Conservation (phyloP, 1,140 invertebrate species). For the Zaprionus ornatus region DNA sequence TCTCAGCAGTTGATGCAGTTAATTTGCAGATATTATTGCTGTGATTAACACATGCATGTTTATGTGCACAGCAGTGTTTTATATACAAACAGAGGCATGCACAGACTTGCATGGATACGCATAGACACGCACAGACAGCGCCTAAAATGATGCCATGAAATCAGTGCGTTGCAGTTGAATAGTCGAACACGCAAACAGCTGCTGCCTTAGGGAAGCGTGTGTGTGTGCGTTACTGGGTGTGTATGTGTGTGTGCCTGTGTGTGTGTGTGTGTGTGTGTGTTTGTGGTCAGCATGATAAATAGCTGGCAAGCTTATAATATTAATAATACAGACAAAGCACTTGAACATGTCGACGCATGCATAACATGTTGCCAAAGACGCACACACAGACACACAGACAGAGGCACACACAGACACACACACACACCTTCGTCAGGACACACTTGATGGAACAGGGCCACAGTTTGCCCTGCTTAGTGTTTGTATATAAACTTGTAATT, state of each 20-base stretch:
- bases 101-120: background rate
- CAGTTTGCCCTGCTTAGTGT: slow-evolving; percentile 38
- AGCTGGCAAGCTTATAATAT: slow-evolving; percentile 78
- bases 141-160: slow-evolving; percentile 45
- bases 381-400: slow-evolving; percentile 18
- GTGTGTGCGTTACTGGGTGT: slow-evolving; percentile 10
- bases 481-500: slow-evolving; percentile 75
- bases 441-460: slow-evolving; percentile 14
- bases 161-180: slow-evolving; percentile 59
- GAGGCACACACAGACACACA: slow-evolving; percentile 26
- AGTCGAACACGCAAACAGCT: slow-evolving; percentile 20
- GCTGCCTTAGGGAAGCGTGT: slow-evolving; percentile 20
- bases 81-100: slow-evolving; percentile 59
- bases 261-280: slow-evolving; percentile 10
- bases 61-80: slow-evolving; percentile 71
- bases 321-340: slow-evolving; percentile 81
- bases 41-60: slow-evolving; percentile 81
- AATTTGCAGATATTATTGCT: slow-evolving; percentile 81
- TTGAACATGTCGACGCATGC: slow-evolving; percentile 78
- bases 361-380: slow-evolving; percentile 65
- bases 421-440: slow-evolving; percentile 21
- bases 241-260: background rate
- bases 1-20: slow-evolving; percentile 59
- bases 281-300: slow-evolving; percentile 72
- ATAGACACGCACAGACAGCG: slow-evolving; percentile 40